These are phyloP conservation scores for Andinoacara biseriatus DNA, from an alignment of 2,113 vertebrate genomes.

Conservation along the genomic window DNA sequence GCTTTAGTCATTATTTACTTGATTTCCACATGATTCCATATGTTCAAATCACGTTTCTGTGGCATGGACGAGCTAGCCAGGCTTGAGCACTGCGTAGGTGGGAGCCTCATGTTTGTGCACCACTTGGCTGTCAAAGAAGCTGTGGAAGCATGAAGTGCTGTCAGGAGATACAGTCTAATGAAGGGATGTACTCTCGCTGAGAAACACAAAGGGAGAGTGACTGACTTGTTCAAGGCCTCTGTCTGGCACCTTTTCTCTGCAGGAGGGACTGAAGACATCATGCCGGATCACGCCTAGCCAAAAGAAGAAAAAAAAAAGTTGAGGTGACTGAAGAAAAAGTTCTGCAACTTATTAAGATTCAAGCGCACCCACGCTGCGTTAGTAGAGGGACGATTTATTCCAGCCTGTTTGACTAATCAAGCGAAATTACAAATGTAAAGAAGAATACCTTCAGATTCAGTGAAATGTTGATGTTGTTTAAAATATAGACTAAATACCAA, in stretches of 20 bases:
- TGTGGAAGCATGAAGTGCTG: conserved; percentile 66
- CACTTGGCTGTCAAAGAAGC: conserved; percentile 60
- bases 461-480: not conserved
- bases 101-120: conserved; percentile 35
- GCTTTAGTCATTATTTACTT: not conserved
- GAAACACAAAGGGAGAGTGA: conserved; percentile 62
- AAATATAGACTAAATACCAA: not conserved
- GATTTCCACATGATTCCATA: not conserved
- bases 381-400: not conserved
- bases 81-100: conserved; percentile 56
- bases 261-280: conserved; percentile 49
- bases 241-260: conserved; percentile 64
- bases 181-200: conserved; percentile 61
- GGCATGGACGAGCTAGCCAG: conserved; percentile 19
- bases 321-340: conserved; percentile 46
- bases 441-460: not conserved
- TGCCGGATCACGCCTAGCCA: conserved; percentile 18
- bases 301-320: conserved; percentile 7
- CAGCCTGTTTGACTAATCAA: conserved; percentile 22
- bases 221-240: conserved; percentile 63
- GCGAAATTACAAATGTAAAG: conserved; percentile 2
- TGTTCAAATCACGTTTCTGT: conserved; percentile 28
- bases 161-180: conserved; percentile 71
- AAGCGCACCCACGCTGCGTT: conserved; percentile 25
- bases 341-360: conserved; percentile 53